phyloP scores from a whole-genome alignment of 2,113 vertebrate genomes.

The Chaetodon auriga region DNA sequence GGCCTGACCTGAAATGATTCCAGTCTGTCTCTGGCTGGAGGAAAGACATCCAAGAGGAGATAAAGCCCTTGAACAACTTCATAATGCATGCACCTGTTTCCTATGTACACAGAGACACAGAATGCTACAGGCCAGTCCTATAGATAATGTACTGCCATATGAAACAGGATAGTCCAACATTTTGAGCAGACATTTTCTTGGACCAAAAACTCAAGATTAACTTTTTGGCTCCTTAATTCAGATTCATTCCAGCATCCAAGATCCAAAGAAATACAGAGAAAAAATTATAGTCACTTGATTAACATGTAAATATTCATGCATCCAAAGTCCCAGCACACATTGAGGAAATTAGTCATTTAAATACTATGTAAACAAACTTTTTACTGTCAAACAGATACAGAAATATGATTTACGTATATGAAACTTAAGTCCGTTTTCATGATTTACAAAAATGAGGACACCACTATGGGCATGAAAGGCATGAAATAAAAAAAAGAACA shows the following conservation, averaged over 20 bases:
- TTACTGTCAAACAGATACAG: background rate
- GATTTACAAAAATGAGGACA: background rate
- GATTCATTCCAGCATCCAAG: background rate
- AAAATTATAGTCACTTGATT: background rate
- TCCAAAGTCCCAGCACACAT: background rate
- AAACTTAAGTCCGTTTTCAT: background rate
- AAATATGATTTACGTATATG: background rate
- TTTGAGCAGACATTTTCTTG: slow-evolving; percentile 24
- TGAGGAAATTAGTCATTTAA: background rate
- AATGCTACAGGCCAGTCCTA: slow-evolving; percentile 33
- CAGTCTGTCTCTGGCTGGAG: slow-evolving; percentile 64
- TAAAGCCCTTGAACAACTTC: slow-evolving; percentile 68
- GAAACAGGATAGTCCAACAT: slow-evolving; percentile 26
- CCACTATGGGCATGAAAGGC: background rate
- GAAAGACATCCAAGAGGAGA: slow-evolving; percentile 67
- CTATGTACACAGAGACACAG: slow-evolving; percentile 44
- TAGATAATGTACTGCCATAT: slow-evolving; percentile 26
- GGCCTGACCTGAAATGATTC: slow-evolving; percentile 74
- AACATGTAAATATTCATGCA: slow-evolving; percentile 15
- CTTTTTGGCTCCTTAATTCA: background rate
- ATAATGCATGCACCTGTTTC: slow-evolving; percentile 63
- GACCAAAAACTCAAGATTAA: slow-evolving; percentile 17
- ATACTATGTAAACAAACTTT: slow-evolving; percentile 13
- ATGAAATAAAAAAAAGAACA: background rate
- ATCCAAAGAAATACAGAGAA: background rate